A percentile compares a stretch with the other conserved stretches of the same genome.
These are phyloP conservation scores for Mythimna impura DNA, from an alignment of 2,888 invertebrate species.

Conservation along the genomic window DNA sequence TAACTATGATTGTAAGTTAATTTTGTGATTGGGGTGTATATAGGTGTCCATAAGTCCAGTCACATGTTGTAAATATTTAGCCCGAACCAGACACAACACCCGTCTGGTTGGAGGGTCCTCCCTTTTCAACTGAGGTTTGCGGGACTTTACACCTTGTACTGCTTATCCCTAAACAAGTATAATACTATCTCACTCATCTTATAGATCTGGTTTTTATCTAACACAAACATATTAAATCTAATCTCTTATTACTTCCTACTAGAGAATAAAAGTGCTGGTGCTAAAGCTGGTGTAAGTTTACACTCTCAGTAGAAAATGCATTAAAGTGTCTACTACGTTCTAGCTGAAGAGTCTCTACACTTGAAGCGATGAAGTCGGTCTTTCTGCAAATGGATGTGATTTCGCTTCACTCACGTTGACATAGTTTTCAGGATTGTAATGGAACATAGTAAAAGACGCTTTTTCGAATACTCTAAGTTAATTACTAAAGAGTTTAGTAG, in stretches of 20 bases:
- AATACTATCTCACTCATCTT: no score
- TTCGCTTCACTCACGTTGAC: conserved; percentile 62
- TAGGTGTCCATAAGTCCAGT: no score
- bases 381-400: conserved; percentile 65
- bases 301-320: conserved; percentile 13
- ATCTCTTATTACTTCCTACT: neutral
- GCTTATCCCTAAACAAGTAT: no score
- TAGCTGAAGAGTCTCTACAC: conserved; percentile 6
- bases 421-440: conserved; percentile 57
- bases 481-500: no score
- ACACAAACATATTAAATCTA: neutral
- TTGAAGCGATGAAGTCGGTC: conserved; percentile 61
- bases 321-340: conserved; percentile 12
- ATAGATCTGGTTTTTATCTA: neutral
- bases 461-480: no score
- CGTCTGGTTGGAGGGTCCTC: no score
- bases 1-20: no score
- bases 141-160: no score
- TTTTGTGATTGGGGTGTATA: no score
- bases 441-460: conserved; percentile 5
- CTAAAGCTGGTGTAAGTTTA: neutral
- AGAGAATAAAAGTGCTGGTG: conserved; percentile 5
- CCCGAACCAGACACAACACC: no score
- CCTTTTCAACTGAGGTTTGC: no score
- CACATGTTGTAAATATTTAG: no score